Percentiles rank a stretch among this genome's conserved stretches.
Evolutionary conservation across 2,797 vertebrate species (phyloP).

Genomic region (Synaphobranchus kaupii): DNA sequence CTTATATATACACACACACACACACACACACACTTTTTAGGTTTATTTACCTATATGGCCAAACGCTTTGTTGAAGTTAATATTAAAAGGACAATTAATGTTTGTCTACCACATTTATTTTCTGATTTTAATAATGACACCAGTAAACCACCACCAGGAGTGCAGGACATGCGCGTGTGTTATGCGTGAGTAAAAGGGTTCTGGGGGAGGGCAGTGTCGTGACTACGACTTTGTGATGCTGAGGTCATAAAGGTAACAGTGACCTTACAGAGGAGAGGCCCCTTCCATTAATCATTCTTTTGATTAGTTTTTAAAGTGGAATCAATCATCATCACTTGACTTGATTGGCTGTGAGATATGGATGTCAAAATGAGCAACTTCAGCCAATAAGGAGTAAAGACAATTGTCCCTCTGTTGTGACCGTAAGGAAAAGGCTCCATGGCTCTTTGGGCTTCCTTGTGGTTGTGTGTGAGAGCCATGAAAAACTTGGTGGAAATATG

Average conservation of each 20-base stretch:
- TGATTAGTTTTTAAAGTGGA: not conserved
- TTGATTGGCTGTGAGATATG: not conserved
- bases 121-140: not conserved
- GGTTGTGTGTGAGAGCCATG: not conserved
- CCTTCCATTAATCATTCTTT: not conserved
- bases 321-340: not conserved
- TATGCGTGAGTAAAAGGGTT: not conserved
- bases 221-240: not conserved
- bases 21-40: conserved; percentile 59
- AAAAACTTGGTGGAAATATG: not conserved
- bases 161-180: not conserved
- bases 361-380: not conserved
- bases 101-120: not conserved
- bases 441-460: not conserved
- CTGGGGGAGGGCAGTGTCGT: not conserved
- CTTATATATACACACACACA: conserved; percentile 70
- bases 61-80: not conserved
- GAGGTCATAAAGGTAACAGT: not conserved
- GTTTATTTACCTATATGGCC: not conserved
- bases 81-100: not conserved
- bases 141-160: not conserved
- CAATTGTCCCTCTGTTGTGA: not conserved
- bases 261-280: not conserved
- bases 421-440: not conserved
- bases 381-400: not conserved